These are phyloP conservation scores for Ornithorhynchus anatinus DNA, from an alignment of 2,113 vertebrate species.

Conservation along the genomic window DNA sequence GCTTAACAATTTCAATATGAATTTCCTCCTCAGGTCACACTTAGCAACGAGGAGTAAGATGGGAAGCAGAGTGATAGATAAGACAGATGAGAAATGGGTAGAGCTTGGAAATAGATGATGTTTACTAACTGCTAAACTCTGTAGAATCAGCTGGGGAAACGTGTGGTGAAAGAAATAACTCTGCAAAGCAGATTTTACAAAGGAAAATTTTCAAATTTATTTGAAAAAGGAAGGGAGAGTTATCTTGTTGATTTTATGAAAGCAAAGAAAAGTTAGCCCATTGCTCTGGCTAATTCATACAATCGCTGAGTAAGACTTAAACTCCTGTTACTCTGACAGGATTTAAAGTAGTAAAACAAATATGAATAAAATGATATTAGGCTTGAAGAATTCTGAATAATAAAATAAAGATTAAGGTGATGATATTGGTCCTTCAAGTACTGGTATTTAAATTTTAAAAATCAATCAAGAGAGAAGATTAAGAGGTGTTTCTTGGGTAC, in stretches of 20 bases:
- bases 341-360: conserved; percentile 56
- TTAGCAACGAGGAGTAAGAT: conserved; percentile 5
- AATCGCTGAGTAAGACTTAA: conserved; percentile 23
- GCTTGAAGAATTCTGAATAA: conserved; percentile 53
- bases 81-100: neutral
- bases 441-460: conserved; percentile 65
- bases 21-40: conserved; percentile 30
- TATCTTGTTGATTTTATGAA: conserved; percentile 48
- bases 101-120: neutral
- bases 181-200: conserved; percentile 9
- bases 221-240: conserved; percentile 26
- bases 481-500: conserved; percentile 57
- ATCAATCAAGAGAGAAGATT: conserved; percentile 58
- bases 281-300: conserved; percentile 34
- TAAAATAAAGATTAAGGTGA: conserved; percentile 60
- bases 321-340: conserved; percentile 36
- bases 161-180: conserved; percentile 18
- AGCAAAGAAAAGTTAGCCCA: conserved; percentile 28
- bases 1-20: conserved; percentile 24
- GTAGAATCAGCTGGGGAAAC: neutral
- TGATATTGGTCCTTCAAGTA: conserved; percentile 48
- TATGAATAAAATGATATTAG: conserved; percentile 51
- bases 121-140: neutral
- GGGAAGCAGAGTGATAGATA: neutral
- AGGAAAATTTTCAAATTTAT: conserved; percentile 44